phyloP scores from a whole-genome alignment of 53 echinoderm and acorn worm species.

The Paracentrotus lividus region DNA sequence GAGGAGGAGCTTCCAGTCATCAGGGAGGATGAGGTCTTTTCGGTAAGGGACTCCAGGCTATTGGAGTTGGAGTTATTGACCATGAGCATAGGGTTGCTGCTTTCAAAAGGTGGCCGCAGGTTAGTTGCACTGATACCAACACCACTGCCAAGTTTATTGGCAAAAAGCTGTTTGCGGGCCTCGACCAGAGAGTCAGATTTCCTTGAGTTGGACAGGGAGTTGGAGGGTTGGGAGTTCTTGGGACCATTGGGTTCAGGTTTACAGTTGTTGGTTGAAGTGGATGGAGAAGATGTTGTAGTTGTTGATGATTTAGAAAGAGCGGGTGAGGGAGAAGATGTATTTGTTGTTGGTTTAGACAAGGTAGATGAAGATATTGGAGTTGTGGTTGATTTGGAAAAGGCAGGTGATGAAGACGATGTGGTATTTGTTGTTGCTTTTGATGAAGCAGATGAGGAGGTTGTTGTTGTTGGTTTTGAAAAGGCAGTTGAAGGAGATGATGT shows the following conservation, averaged over 20 bases:
- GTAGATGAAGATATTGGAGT: neutral
- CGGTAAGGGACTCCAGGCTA: constrained; percentile 76
- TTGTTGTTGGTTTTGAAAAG: neutral
- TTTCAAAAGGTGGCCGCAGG: constrained; percentile 73
- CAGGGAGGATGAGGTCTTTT: constrained; percentile 60
- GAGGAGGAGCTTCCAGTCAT: constrained; percentile 67
- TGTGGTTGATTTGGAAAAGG: constrained; percentile 10
- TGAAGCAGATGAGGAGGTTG: neutral
- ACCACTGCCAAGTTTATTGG: constrained; percentile 92
- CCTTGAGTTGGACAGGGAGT: constrained; percentile 62
- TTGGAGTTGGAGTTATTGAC: constrained; percentile 91
- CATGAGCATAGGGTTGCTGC: constrained; percentile 77
- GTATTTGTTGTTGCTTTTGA: neutral
- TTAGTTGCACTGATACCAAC: constrained; percentile 74
- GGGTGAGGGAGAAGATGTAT: neutral
- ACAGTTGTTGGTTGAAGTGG: constrained; percentile 64
- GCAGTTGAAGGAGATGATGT: neutral
- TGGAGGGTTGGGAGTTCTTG: constrained; percentile 52
- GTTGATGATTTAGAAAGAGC: constrained; percentile 19
- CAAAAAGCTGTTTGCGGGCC: constrained; percentile 96
- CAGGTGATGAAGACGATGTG: neutral
- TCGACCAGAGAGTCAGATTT: constrained; percentile 93
- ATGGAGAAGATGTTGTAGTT: constrained; percentile 61
- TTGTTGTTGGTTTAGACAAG: neutral
- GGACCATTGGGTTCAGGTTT: constrained; percentile 33